These are phyloP conservation scores for Lepidocyrtoides sp. DNA, from an alignment of 2,888 invertebrate genomes.

Conservation along the genomic window DNA sequence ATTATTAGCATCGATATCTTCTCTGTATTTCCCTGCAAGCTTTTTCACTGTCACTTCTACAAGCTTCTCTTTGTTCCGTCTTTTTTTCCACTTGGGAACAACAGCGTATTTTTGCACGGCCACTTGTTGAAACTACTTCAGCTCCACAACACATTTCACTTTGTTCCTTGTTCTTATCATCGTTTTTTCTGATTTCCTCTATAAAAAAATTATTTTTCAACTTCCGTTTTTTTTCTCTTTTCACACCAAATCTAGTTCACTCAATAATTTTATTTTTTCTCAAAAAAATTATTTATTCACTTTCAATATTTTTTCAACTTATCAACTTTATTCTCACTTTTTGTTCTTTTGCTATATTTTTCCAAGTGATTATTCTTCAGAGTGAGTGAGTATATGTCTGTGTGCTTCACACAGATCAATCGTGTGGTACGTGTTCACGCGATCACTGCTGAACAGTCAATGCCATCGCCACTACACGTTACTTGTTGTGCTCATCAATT, in stretches of 20 bases:
- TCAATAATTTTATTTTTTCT: not conserved
- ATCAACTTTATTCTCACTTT: not conserved
- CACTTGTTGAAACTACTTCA: slow-evolving; percentile 48
- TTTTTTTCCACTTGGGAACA: not conserved
- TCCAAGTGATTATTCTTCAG: too few relatives aligned
- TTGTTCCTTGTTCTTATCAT: not conserved
- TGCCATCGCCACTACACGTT: slow-evolving; percentile 53
- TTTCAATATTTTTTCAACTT: slow-evolving; percentile 47
- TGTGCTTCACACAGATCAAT: slow-evolving; percentile 4
- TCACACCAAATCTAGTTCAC: slow-evolving; percentile 45
- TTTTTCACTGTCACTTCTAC: too few relatives aligned
- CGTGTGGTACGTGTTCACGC: slow-evolving; percentile 56
- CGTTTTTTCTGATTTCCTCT: too few relatives aligned
- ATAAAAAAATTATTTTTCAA: too few relatives aligned
- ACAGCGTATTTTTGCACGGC: slow-evolving; percentile 9
- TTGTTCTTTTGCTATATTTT: too few relatives aligned
- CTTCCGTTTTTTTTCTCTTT: not conserved
- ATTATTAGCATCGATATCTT: not conserved
- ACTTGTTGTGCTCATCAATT: slow-evolving; percentile 25
- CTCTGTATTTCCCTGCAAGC: too few relatives aligned
- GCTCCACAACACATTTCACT: slow-evolving; percentile 20
- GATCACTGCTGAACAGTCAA: slow-evolving; percentile 74
- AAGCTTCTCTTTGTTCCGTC: slow-evolving; percentile 3
- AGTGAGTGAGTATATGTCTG: too few relatives aligned
- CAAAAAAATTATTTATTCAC: slow-evolving; percentile 21